Conservation (phyloP, 2,797 vertebrate species). For the Myiotriccus ornatus region DNA sequence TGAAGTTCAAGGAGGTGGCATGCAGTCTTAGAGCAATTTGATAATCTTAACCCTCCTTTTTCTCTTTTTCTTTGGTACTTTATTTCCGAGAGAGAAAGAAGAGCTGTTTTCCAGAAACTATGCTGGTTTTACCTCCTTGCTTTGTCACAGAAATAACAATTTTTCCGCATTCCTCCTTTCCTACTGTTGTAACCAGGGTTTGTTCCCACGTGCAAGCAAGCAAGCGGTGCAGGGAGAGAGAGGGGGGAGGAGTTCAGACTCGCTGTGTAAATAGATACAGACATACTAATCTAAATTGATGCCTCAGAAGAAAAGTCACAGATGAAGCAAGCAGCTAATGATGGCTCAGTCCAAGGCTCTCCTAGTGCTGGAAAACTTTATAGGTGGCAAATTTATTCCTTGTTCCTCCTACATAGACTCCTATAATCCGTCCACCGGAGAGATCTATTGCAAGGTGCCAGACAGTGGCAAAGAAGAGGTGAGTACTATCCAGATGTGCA, state of each 20-base stretch:
- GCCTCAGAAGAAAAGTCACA: not conserved
- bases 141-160: not conserved
- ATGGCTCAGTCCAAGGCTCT: constrained; percentile 63
- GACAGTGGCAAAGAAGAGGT: constrained; percentile 92
- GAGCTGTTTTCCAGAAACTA: not conserved
- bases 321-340: not conserved
- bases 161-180: not conserved
- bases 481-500: constrained; percentile 25
- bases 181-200: not conserved
- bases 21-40: not conserved
- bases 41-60: not conserved
- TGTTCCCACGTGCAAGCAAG: not conserved
- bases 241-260: constrained; percentile 46
- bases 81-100: not conserved
- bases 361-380: constrained; percentile 90
- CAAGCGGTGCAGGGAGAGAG: not conserved
- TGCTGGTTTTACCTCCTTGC: not conserved
- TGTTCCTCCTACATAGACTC: constrained; percentile 85
- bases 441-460: constrained; percentile 90
- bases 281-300: not conserved
- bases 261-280: not conserved
- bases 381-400: constrained; percentile 86
- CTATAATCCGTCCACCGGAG: constrained; percentile 88
- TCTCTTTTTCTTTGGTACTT: not conserved
- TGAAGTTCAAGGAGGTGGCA: not conserved